Percentiles rank a stretch among this genome's conserved stretches.
These are phyloP conservation scores for Alentia gelatinosa DNA, from an alignment of 2,888 invertebrate genomes.

Conservation along the genomic window DNA sequence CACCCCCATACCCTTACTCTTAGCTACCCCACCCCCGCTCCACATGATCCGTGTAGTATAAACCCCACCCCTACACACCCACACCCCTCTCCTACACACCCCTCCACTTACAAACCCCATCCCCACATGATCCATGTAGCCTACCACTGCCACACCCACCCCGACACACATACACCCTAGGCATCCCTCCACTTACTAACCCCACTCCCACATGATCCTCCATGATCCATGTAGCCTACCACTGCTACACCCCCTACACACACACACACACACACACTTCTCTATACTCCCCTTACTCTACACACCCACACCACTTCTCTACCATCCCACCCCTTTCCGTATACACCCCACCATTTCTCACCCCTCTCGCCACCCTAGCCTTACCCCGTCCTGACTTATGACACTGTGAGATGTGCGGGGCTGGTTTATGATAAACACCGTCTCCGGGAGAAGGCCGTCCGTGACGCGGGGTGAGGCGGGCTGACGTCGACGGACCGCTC, in stretches of 20 bases:
- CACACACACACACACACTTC: not conserved
- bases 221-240: not conserved
- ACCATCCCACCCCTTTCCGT: not conserved
- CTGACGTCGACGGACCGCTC: no score
- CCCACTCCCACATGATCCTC: not conserved
- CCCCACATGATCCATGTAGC: not conserved
- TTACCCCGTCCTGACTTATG: no score
- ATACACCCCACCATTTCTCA: not conserved
- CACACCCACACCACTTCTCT: not conserved
- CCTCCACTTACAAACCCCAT: not conserved
- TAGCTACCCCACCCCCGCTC: no score
- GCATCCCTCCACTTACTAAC: not conserved
- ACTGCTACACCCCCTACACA: no score
- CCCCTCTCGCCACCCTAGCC: not conserved
- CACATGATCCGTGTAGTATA: not conserved
- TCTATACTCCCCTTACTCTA: not conserved
- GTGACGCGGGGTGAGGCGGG: no score
- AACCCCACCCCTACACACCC: not conserved
- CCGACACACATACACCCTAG: not conserved
- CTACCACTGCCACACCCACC: not conserved
- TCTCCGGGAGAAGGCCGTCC: no score
- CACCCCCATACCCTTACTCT: not conserved
- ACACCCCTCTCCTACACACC: not conserved
- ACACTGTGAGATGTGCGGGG: no score
- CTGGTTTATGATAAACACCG: no score